Conservation (phyloP, 35 echinoderm and acorn worm genomes). For the Apostichopus parvimensis region DNA sequence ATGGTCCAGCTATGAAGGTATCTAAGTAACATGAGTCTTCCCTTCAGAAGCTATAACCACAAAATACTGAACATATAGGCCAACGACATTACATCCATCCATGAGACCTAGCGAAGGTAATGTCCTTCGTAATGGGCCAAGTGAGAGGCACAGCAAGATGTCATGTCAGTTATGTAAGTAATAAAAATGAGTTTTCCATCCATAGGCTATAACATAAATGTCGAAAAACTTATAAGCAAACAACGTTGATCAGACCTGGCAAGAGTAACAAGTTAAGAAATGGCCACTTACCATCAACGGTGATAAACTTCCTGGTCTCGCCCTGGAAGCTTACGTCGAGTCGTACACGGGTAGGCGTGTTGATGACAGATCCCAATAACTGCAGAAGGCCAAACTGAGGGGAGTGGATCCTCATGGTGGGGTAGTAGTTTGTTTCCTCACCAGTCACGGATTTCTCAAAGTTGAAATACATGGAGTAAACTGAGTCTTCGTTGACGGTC, state of each 20-base stretch:
- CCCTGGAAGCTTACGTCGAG: slow-evolving; percentile 27
- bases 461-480: slow-evolving; percentile 8
- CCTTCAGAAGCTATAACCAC: too few species aligned
- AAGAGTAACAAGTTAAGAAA: neutral
- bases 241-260: neutral
- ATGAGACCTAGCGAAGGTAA: too few species aligned
- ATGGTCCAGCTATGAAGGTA: too few species aligned
- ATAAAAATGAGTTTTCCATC: too few species aligned
- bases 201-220: too few species aligned
- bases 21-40: too few species aligned
- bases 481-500: neutral
- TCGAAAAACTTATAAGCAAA: too few species aligned
- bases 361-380: slow-evolving; percentile 2
- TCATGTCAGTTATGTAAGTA: too few species aligned
- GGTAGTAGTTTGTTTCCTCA: neutral
- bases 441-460: neutral
- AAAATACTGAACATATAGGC: too few species aligned
- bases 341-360: neutral
- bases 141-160: too few species aligned
- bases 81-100: too few species aligned
- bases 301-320: slow-evolving; percentile 7
- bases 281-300: slow-evolving; percentile 27
- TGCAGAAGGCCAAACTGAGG: neutral
- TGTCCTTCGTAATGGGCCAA: too few species aligned
- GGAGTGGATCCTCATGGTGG: neutral